Conservation (phyloP, 1,140 invertebrate species). For the Muscidifurax raptorellus region DNA sequence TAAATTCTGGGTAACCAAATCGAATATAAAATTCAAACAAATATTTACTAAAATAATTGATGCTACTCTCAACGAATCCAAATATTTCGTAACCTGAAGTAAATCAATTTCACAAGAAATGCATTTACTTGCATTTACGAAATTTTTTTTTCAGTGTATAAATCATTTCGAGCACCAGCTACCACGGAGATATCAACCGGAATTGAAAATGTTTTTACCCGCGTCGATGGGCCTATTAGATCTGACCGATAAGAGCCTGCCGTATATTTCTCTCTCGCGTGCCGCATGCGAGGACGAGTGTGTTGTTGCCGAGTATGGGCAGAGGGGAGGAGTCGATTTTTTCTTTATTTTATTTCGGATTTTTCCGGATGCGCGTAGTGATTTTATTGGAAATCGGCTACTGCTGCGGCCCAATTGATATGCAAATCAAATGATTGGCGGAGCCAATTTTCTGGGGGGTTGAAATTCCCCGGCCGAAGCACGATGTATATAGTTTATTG, state of each 20-base stretch:
- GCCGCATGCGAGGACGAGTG: not conserved
- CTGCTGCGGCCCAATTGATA: too few relatives aligned
- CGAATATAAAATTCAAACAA: too few relatives aligned
- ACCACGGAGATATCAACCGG: not conserved
- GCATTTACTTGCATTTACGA: too few relatives aligned
- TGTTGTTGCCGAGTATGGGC: not conserved
- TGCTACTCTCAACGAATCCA: too few relatives aligned
- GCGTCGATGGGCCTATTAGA: constrained; percentile 44
- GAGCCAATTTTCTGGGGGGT: not conserved
- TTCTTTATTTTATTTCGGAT: not conserved
- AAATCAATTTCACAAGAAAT: too few relatives aligned
- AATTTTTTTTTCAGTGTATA: too few relatives aligned
- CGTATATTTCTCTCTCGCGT: not conserved
- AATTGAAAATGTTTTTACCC: constrained; percentile 47
- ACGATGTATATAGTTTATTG: too few relatives aligned
- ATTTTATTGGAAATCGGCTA: not conserved
- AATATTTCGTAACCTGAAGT: too few relatives aligned
- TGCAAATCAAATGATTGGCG: not conserved
- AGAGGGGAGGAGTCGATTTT: too few relatives aligned
- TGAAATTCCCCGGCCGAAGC: too few relatives aligned
- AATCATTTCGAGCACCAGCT: constrained; percentile 14
- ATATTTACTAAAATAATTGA: too few relatives aligned
- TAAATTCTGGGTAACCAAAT: too few relatives aligned
- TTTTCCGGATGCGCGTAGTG: not conserved
- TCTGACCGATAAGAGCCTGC: not conserved